A percentile compares a stretch with the other conserved stretches of the same genome.
phyloP scores from a whole-genome alignment of 2,113 vertebrate species.

The Pachypanchax playfairii region DNA sequence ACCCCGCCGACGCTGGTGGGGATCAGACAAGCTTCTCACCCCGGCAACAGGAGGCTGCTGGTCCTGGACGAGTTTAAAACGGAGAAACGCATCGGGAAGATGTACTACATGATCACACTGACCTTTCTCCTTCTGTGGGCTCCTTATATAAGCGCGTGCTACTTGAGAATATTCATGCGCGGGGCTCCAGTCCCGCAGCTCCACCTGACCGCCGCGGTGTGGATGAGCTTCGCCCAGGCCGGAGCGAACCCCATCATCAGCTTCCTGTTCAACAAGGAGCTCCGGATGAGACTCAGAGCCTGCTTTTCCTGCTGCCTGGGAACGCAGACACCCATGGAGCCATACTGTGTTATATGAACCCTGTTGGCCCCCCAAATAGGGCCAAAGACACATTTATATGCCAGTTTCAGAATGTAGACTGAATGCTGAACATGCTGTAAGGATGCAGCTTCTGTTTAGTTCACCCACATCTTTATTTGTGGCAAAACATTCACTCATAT shows the following conservation, averaged over 20 bases:
- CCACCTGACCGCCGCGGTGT: conserved; percentile 91
- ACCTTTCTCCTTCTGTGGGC: conserved; percentile 93
- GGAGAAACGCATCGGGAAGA: conserved; percentile 95
- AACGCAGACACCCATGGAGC: conserved; percentile 87
- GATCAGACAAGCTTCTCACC: conserved; percentile 88
- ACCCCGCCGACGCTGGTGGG: conserved; percentile 95
- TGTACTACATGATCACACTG: conserved; percentile 96
- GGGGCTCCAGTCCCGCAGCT: conserved; percentile 86
- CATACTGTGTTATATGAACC: conserved; percentile 86
- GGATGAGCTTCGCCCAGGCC: conserved; percentile 96
- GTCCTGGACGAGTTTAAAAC: conserved; percentile 96
- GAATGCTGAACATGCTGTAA: background rate
- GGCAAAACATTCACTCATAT: too few relatives aligned
- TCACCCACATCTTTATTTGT: too few relatives aligned
- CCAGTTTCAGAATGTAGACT: conserved; percentile 40
- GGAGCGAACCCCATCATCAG: conserved; percentile 94
- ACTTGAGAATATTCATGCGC: conserved; percentile 89
- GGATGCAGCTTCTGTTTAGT: conserved; percentile 6
- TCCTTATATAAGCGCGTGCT: conserved; percentile 93
- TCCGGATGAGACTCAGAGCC: conserved; percentile 89
- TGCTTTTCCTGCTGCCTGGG: conserved; percentile 89
- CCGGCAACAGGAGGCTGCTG: conserved; percentile 89
- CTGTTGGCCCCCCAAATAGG: conserved; percentile 38
- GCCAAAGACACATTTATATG: conserved; percentile 45
- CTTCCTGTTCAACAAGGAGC: conserved; percentile 94